A percentile compares a stretch with the other conserved stretches of the same genome.
phyloP scores from a whole-genome alignment of 2,113 vertebrate genomes.

The Rhodinocichla rosea region DNA sequence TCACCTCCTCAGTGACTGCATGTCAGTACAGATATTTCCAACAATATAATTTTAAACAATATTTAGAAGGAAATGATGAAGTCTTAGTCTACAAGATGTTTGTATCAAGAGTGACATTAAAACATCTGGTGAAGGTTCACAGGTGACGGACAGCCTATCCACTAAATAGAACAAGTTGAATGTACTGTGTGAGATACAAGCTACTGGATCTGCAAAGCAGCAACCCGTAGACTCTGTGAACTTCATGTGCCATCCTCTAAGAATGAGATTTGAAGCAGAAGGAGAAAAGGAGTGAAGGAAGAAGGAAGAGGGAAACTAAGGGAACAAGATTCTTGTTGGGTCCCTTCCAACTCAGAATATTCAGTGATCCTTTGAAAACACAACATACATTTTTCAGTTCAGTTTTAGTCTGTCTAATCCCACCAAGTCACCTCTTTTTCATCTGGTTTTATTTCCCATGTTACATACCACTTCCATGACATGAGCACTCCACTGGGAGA shows the following conservation, averaged over 20 bases:
- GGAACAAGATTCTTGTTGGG: neutral
- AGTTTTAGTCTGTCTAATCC: neutral
- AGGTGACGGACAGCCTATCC: neutral
- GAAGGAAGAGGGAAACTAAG: neutral
- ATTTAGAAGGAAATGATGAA: neutral
- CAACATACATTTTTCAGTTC: neutral
- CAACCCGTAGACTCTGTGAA: neutral
- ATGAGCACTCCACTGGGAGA: constrained; percentile 97
- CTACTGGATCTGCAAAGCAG: neutral
- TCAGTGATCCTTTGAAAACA: neutral
- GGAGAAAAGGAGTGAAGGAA: neutral
- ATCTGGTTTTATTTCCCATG: neutral
- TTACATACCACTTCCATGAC: constrained; percentile 98
- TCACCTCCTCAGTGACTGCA: neutral
- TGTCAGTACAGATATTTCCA: neutral
- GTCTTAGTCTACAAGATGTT: neutral
- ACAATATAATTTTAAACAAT: neutral
- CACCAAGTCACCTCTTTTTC: neutral
- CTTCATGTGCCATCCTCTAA: neutral
- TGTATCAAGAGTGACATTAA: neutral
- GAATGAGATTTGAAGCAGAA: neutral
- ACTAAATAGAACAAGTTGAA: neutral
- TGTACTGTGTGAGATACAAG: neutral
- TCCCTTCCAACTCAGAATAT: neutral
- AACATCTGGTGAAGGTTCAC: neutral